These are phyloP conservation scores for Rotaria sp. DNA, from an alignment of 2,888 invertebrate genomes.

Conservation along the genomic window DNA sequence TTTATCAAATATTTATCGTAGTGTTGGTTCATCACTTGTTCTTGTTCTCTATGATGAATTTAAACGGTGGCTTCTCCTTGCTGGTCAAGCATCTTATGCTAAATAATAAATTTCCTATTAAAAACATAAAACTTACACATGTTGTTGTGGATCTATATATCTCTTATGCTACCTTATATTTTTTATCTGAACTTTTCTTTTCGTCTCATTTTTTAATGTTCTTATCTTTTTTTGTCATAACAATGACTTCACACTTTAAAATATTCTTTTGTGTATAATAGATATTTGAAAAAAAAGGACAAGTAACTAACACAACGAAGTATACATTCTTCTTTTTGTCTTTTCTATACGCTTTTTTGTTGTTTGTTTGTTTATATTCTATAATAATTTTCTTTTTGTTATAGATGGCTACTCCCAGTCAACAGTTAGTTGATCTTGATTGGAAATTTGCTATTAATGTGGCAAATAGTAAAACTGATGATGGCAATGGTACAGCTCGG, in stretches of 20 bases:
- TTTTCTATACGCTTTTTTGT: not conserved
- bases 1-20: conserved; percentile 13
- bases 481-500: not conserved
- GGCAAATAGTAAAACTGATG: not conserved
- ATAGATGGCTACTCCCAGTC: not conserved
- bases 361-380: too few species aligned
- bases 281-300: not conserved
- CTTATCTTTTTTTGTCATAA: not conserved
- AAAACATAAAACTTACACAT: not conserved
- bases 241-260: not conserved
- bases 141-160: too few species aligned
- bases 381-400: not conserved
- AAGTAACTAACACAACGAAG: not conserved
- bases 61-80: not conserved
- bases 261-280: not conserved
- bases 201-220: not conserved
- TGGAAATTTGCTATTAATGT: conserved; percentile 31
- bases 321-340: not conserved
- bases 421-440: conserved; percentile 26
- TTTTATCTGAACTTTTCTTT: not conserved
- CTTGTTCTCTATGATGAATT: conserved; percentile 31
- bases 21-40: not conserved
- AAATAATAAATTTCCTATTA: not conserved
- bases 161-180: not conserved
- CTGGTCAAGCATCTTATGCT: not conserved